Conservation (phyloP, 64 coral and sea anemone genomes). For the Trachythela sp. region DNA sequence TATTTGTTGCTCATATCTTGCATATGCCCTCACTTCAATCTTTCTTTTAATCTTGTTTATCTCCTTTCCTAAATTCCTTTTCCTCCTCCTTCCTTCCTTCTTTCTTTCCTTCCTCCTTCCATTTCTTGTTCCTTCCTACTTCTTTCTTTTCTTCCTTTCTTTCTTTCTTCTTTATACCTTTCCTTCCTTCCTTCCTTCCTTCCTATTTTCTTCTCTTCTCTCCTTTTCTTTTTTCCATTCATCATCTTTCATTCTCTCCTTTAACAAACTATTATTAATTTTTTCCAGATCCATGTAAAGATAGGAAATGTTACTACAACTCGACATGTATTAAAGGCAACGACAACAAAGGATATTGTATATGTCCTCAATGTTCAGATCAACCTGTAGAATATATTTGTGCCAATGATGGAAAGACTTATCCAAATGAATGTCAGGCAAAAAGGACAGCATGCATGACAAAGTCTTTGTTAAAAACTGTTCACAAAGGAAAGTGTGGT, state of each 20-base stretch:
- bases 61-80: not conserved
- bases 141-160: too few relatives aligned
- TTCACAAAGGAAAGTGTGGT: not conserved
- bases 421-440: not conserved
- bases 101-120: too few relatives aligned
- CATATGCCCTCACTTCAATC: too few relatives aligned
- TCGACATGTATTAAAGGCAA: not conserved
- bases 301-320: not conserved
- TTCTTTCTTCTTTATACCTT: too few relatives aligned
- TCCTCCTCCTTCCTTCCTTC: too few relatives aligned
- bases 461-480: not conserved
- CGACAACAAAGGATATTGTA: not conserved
- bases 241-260: too few relatives aligned
- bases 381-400: not conserved
- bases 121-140: too few relatives aligned
- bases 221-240: not conserved
- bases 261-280: not conserved
- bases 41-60: too few relatives aligned
- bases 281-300: not conserved
- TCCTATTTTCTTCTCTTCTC: too few relatives aligned
- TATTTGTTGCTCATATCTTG: too few relatives aligned
- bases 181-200: too few relatives aligned
- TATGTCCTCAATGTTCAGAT: not conserved
- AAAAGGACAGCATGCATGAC: not conserved
- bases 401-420: not conserved